Conservation (phyloP, 2,797 vertebrate genomes). For the Galago senegalensis region DNA sequence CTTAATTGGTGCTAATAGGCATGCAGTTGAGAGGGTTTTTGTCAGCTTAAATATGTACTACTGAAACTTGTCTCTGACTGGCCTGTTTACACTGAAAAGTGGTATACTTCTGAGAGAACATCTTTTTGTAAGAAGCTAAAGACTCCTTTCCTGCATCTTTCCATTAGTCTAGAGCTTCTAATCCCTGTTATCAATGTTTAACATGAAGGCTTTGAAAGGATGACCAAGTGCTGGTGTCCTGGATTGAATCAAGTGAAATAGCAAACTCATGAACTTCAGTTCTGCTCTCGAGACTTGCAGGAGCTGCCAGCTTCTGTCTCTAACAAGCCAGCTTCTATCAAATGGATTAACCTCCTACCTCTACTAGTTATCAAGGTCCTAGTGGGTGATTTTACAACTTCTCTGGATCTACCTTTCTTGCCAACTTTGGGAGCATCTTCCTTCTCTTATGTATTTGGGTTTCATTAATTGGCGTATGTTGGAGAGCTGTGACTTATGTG, state of each 20-base stretch:
- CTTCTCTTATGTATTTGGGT: not conserved
- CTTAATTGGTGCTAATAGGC: not conserved
- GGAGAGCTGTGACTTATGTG: not conserved
- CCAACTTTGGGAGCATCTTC: not conserved
- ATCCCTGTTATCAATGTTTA: not conserved
- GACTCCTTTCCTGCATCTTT: not conserved
- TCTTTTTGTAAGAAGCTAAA: conserved; percentile 4
- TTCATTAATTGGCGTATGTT: not conserved
- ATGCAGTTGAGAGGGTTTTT: not conserved
- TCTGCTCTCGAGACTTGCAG: not conserved
- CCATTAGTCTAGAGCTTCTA: not conserved
- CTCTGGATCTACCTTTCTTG: not conserved
- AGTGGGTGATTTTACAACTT: not conserved
- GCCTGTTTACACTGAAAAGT: not conserved
- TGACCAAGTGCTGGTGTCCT: not conserved
- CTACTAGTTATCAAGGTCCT: not conserved
- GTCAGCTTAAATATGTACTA: not conserved
- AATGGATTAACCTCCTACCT: not conserved
- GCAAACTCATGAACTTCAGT: not conserved
- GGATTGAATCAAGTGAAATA: not conserved
- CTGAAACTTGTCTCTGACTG: not conserved
- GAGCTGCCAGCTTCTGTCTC: not conserved
- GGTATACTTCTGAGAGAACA: not conserved
- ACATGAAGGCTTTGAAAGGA: not conserved
- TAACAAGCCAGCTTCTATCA: not conserved